Evolutionary conservation across 2,888 invertebrate species (phyloP).

Genomic region (Pocota personata): DNA sequence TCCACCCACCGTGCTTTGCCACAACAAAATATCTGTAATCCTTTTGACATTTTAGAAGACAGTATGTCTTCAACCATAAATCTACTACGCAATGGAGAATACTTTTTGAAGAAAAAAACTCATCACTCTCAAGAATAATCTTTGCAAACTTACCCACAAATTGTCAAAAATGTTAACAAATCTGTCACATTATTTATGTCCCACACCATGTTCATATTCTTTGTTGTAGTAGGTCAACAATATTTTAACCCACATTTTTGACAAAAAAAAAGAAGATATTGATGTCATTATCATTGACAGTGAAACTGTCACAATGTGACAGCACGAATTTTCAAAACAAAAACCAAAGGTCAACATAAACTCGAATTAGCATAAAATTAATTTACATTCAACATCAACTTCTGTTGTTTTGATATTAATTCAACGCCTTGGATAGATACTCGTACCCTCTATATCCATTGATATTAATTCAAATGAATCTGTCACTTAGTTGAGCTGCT

Average conservation of each 20-base stretch:
- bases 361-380: slow-evolving; percentile 38
- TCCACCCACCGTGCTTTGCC: too few species aligned
- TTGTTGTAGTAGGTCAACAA: not conserved
- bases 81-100: too few species aligned
- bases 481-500: slow-evolving; percentile 1
- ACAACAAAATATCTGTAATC: too few species aligned
- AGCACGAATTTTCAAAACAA: slow-evolving; percentile 8
- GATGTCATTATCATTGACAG: slow-evolving; percentile 10
- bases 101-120: too few species aligned
- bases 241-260: not conserved
- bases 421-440: not conserved
- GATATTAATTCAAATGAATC: slow-evolving; percentile 24
- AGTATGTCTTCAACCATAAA: too few species aligned
- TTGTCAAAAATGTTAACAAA: not conserved
- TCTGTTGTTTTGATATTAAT: slow-evolving; percentile 11
- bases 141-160: too few species aligned
- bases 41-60: too few species aligned
- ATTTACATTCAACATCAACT: slow-evolving; percentile 22
- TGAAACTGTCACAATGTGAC: slow-evolving; percentile 4
- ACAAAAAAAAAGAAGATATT: not conserved
- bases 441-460: not conserved
- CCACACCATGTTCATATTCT: not conserved
- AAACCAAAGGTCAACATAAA: not conserved
- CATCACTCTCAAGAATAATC: too few species aligned
- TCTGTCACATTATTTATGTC: not conserved